A percentile compares a stretch with the other conserved stretches of the same genome.
These are phyloP conservation scores for Xanthorhoe spadicearia DNA, from an alignment of 2,888 invertebrate genomes.

Conservation along the genomic window DNA sequence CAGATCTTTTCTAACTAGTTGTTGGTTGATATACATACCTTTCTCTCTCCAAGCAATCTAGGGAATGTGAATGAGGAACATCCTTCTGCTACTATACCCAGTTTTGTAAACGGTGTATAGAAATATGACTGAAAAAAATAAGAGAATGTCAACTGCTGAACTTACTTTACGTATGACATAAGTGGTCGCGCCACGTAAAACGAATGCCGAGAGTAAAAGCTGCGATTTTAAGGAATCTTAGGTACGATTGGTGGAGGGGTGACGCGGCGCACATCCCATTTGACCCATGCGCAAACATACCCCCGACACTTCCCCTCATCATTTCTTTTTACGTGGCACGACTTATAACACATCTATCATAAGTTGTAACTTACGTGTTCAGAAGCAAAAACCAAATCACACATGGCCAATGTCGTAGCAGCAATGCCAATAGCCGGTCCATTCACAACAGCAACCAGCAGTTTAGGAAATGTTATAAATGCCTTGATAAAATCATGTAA, in stretches of 20 bases:
- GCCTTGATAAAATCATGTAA: slow-evolving; percentile 88
- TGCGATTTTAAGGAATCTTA: too few relatives aligned
- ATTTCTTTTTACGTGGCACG: too few relatives aligned
- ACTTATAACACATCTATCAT: too few relatives aligned
- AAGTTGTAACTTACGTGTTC: slow-evolving; percentile 86
- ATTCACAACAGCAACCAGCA: slow-evolving; percentile 94
- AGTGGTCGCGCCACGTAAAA: too few relatives aligned
- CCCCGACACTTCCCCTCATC: too few relatives aligned
- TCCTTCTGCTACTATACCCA: slow-evolving; percentile 95
- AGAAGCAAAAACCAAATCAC: slow-evolving; percentile 95
- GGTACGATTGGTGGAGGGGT: too few relatives aligned
- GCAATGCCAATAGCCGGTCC: slow-evolving; percentile 97
- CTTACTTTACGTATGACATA: too few relatives aligned
- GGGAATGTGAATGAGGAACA: slow-evolving; percentile 95
- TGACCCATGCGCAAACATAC: too few relatives aligned
- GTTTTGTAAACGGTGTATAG: slow-evolving; percentile 92
- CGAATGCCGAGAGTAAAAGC: too few relatives aligned
- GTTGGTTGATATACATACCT: slow-evolving; percentile 72
- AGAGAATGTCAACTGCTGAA: slow-evolving; percentile 1
- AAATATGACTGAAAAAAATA: slow-evolving; percentile 90
- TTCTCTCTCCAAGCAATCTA: slow-evolving; percentile 91
- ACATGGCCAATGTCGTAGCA: slow-evolving; percentile 92
- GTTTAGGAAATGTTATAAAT: slow-evolving; percentile 94
- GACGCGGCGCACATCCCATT: too few relatives aligned
- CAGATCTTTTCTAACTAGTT: not conserved